Evolutionary conservation across 2,888 invertebrate species (phyloP).

Genomic region (Physocephala rufipes): DNA sequence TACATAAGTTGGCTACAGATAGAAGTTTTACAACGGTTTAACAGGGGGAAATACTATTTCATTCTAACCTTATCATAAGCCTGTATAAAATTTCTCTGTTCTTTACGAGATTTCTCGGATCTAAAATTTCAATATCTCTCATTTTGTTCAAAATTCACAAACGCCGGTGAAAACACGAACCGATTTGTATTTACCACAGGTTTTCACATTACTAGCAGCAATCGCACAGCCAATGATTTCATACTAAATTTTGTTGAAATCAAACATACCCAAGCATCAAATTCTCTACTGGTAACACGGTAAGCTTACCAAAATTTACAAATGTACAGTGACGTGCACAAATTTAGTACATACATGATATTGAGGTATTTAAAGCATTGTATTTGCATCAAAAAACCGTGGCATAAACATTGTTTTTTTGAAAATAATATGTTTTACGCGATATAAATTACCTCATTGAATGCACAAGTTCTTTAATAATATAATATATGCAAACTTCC

Average conservation of each 20-base stretch:
- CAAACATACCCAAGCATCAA: no score
- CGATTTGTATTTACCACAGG: no score
- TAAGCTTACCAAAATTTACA: no score
- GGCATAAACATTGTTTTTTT: not conserved
- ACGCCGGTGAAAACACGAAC: not conserved
- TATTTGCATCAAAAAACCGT: not conserved
- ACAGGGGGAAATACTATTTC: not conserved
- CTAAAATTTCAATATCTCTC: slow-evolving; percentile 67
- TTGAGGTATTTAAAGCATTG: not conserved
- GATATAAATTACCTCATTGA: no score
- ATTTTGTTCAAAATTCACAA: slow-evolving; percentile 45
- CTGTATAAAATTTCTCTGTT: slow-evolving; percentile 89
- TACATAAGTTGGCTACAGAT: slow-evolving; percentile 91
- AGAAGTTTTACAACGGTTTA: slow-evolving; percentile 10
- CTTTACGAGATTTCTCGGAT: slow-evolving; percentile 83
- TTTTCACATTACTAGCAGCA: no score
- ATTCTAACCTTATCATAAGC: slow-evolving; percentile 84
- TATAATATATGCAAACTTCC: no score
- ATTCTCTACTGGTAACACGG: no score
- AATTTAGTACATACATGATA: no score
- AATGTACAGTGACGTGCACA: no score
- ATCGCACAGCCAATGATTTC: slow-evolving; percentile 33
- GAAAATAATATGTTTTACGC: not conserved
- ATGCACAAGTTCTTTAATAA: no score
- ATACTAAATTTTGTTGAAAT: not conserved